Evolutionary conservation across 2,888 invertebrate genomes (phyloP), one percentile per base, ranked within the genome.

Genomic region (Helleia helle): DNA sequence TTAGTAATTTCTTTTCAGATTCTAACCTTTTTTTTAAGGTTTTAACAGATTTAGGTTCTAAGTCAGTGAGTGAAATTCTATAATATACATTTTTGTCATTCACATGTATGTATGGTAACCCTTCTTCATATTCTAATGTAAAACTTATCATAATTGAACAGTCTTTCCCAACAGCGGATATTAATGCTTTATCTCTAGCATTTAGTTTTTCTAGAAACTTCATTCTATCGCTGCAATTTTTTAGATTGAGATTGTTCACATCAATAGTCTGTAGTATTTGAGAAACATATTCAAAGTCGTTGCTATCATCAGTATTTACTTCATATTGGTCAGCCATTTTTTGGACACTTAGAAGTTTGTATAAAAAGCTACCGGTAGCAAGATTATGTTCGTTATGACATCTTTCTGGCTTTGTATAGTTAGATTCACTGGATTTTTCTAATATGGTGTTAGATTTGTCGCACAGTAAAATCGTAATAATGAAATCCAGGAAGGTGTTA

Each of bases 61-160:
- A 72, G 64, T 92, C 92, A 15, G 90, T 89, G 1, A 91, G 74
- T 30, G 87, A 85, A 14, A 90, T 64, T 53, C 86, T 86, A 46
- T 86, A 88, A 22, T 80, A 71, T 52, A 88, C 71, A 46, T 58
- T 70, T 18, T 58, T 52, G 28, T 72, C 69, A 34, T 62, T 63
- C 39, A 86, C 45, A 49, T 67, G 47, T 17, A 74, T 53, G 37
- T 41, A 59, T n/a, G 65, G 58, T 15, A 47, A 49, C n/a, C 55
- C 51, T 43, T 62, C 54, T 38, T 57, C 46, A 38, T 38, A 48
- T 25, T 58, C 46, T 43, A 56, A 41, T 40, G 69, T 52, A 47
- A 90, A 83, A 37, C 88, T 83, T 37, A 91, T 80, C 88, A 91
- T 90, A 15, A 91, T 83, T 1, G 91, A 91, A 56, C 91, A 91